Evolutionary conservation across 2,888 invertebrate genomes (phyloP).

Genomic region (Pollenia amentaria): DNA sequence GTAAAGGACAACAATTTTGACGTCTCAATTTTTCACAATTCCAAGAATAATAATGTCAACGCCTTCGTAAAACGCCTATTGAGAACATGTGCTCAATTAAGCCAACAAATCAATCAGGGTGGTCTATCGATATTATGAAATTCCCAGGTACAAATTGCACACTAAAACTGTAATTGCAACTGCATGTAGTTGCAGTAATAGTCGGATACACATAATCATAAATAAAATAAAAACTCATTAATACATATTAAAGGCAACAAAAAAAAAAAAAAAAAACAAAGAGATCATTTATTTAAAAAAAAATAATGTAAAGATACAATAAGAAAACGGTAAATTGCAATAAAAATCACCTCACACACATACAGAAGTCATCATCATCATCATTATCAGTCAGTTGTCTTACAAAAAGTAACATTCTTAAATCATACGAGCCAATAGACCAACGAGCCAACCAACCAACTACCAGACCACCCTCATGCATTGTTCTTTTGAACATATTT

Average conservation of each 20-base stretch:
- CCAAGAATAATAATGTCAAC: constrained; percentile 70
- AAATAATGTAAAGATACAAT: constrained; percentile 21
- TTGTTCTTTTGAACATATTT: constrained; percentile 53
- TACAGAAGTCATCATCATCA: constrained; percentile 57
- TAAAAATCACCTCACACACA: constrained; percentile 54
- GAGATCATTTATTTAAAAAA: constrained; percentile 15
- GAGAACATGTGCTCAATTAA: constrained; percentile 50
- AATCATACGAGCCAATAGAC: constrained; percentile 38
- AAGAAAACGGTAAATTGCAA: constrained; percentile 71
- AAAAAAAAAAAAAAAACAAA: constrained; percentile 31
- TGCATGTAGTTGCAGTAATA: constrained; percentile 3
- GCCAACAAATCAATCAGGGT: constrained; percentile 52
- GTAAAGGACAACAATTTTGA: constrained; percentile 42
- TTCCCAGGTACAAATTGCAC: constrained; percentile 53
- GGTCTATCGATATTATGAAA: constrained; percentile 40
- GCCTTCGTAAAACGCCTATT: constrained; percentile 61
- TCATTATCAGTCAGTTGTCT: constrained; percentile 21
- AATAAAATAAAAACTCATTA: constrained; percentile 69
- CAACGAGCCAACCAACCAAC: constrained; percentile 12
- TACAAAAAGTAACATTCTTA: constrained; percentile 30
- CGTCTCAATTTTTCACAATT: constrained; percentile 60
- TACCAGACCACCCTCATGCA: constrained; percentile 72
- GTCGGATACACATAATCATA: constrained; percentile 1
- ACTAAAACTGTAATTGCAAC: constrained; percentile 24
- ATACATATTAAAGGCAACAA: constrained; percentile 66